Evolutionary conservation across 1,140 invertebrate genomes (phyloP).

Genomic region (Pararge aegeria): DNA sequence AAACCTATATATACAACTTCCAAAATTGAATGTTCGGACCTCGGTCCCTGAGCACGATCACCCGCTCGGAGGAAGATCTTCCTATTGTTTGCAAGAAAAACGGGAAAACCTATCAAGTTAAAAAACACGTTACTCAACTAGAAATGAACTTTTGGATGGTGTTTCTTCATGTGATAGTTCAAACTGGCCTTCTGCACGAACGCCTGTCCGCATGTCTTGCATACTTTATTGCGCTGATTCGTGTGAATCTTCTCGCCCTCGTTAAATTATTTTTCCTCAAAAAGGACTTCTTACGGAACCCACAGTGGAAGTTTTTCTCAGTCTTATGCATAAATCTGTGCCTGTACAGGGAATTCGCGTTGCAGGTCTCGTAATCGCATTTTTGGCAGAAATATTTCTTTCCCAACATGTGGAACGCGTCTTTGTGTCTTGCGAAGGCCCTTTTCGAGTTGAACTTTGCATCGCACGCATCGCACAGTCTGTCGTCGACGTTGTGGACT

Average conservation of each 20-base stretch:
- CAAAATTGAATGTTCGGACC: too few species aligned
- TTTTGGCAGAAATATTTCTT: slow-evolving; percentile 53
- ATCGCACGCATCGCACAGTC: slow-evolving; percentile 62
- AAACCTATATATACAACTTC: too few species aligned
- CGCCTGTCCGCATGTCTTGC: slow-evolving; percentile 88
- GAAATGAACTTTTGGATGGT: slow-evolving; percentile 58
- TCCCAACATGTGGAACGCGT: slow-evolving; percentile 64
- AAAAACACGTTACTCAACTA: too few species aligned
- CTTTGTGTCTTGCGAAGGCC: slow-evolving; percentile 51
- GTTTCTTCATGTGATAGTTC: slow-evolving; percentile 67
- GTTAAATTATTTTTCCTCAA: slow-evolving; percentile 70
- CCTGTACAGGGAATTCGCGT: slow-evolving; percentile 57
- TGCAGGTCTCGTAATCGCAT: slow-evolving; percentile 64
- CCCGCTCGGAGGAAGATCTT: too few species aligned
- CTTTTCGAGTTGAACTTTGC: slow-evolving; percentile 51
- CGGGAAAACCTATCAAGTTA: too few species aligned
- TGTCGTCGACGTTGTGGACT: slow-evolving; percentile 54
- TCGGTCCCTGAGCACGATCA: too few species aligned
- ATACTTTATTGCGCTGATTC: slow-evolving; percentile 87
- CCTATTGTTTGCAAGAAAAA: too few species aligned
- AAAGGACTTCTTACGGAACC: slow-evolving; percentile 61
- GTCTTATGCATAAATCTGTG: slow-evolving; percentile 67
- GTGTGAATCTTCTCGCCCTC: slow-evolving; percentile 89
- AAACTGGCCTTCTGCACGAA: slow-evolving; percentile 83
- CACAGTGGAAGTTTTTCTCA: slow-evolving; percentile 60